Base-by-base conservation (phyloP, 2,113 vertebrate species). In the Hemibates koningsi region DNA sequence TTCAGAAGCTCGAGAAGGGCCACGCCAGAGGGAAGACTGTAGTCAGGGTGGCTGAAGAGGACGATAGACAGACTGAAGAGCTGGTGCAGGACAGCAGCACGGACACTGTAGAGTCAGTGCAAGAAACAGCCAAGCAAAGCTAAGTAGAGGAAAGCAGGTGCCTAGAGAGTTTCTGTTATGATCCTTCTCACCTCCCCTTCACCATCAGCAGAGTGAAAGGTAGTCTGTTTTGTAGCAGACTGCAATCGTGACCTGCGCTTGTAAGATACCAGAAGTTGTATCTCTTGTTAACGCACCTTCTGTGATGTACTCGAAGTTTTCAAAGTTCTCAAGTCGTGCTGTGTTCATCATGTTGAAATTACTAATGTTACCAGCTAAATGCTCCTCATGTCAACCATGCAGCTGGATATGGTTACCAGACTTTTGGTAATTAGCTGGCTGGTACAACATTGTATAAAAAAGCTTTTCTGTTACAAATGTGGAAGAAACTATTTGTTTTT, bases 21-120 rank as follows among this genome's bases (percentile, higher is more conserved):
- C 98, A 98, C 1, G 97, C 98, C 52, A 95, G 97, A 87, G 98
- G 98, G 43, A 99, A 99, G 96, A 99, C 97, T 0, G 98, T 99
- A 5, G 95, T 99, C 38, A 85, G 84, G 41, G 96, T 98, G 34
- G 80, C 94, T 27, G 94, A 96, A 76, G 94, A 96, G 21, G 93
- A 94, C 0, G 59, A 92, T 13, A 43, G 86, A 4, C 83, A 57
- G 88, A 71, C 56, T 2, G 86, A 91, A 10, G 84, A 93, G 36
- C 3, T 83, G 73, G 83, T 12, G 32, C 87, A 88, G 57, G 45
- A 36, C 38, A 7, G 24, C 43, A 8, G 36, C 57, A 6, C 10
- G 2, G 88, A 90, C 19, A 9, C 90, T 2, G 34, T 61, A 41
- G 86, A 88, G 19, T 29, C 66, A 4, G 82, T 12, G 17, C 76